Evolutionary conservation across 1,140 invertebrate genomes (phyloP).

Genomic region (Mylabris phalerata): DNA sequence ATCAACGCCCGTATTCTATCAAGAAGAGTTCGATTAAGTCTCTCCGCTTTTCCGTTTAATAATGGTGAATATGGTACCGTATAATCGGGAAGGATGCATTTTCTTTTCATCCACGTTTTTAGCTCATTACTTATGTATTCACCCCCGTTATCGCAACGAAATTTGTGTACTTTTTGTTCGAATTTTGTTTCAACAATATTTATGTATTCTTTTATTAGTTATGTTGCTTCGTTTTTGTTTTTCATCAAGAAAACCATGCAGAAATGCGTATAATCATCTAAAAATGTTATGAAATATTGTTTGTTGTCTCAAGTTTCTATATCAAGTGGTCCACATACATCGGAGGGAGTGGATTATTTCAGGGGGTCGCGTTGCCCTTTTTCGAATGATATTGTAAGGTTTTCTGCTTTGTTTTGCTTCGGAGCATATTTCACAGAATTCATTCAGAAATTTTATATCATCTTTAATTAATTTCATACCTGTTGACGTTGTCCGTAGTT

Average conservation of each 20-base stretch:
- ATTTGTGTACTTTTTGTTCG: no score
- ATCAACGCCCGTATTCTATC: slow-evolving; percentile 37
- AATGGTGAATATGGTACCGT: slow-evolving; percentile 24
- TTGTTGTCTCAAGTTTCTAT: slow-evolving; percentile 27
- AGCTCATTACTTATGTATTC: no score
- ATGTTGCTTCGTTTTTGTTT: slow-evolving; percentile 14
- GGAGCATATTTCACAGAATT: slow-evolving; percentile 25
- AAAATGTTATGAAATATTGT: slow-evolving; percentile 37
- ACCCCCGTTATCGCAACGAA: no score
- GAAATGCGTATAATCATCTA: slow-evolving; percentile 39
- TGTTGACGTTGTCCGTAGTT: neutral
- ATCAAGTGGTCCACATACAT: slow-evolving; percentile 39
- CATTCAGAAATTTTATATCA: slow-evolving; percentile 2
- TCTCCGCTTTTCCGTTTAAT: slow-evolving; percentile 40
- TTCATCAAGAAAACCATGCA: slow-evolving; percentile 33
- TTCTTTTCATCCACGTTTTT: slow-evolving; percentile 10
- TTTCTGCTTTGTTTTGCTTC: slow-evolving; percentile 24
- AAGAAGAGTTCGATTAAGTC: slow-evolving; percentile 38
- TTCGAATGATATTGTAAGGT: slow-evolving; percentile 25
- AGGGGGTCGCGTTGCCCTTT: slow-evolving; percentile 23
- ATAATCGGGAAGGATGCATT: slow-evolving; percentile 18
- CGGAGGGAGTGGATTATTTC: slow-evolving; percentile 34
- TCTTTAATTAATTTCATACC: slow-evolving; percentile 1
- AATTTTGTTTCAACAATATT: no score
- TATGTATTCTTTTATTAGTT: no score